Evolutionary conservation across 1,140 invertebrate genomes (phyloP).

Genomic region (Drosophila arizonae): DNA sequence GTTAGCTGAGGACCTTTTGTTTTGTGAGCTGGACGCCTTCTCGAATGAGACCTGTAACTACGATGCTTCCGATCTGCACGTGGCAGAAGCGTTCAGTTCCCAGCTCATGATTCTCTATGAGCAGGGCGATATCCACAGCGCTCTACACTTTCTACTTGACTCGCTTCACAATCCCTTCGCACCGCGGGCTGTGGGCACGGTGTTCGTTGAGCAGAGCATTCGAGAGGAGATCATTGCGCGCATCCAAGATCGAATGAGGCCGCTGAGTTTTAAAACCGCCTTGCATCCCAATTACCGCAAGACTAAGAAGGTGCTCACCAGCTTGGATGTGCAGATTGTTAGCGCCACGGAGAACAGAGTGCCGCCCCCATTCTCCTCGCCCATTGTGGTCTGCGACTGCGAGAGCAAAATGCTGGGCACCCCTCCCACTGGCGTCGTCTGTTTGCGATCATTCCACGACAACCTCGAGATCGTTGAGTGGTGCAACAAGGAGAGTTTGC

Average conservation of each 20-base stretch:
- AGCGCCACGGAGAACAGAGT: background rate
- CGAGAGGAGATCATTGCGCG: constrained; percentile 40
- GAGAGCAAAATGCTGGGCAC: constrained; percentile 39
- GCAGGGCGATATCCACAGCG: constrained; percentile 60
- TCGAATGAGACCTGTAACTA: background rate
- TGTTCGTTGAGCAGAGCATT: constrained; percentile 57
- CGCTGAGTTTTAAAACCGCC: background rate
- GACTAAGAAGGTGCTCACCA: background rate
- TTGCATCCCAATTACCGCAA: constrained; percentile 18
- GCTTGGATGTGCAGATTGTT: constrained; percentile 42
- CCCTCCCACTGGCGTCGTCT: constrained; percentile 40
- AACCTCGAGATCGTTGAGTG: constrained; percentile 49
- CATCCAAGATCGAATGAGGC: constrained; percentile 29
- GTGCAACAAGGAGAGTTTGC: constrained; percentile 31
- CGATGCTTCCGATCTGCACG: too few species aligned
- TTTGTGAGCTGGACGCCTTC: background rate
- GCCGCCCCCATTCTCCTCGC: background rate
- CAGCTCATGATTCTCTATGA: constrained; percentile 62
- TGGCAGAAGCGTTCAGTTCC: background rate
- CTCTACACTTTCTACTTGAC: constrained; percentile 49
- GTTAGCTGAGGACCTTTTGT: background rate
- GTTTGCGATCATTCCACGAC: constrained; percentile 54
- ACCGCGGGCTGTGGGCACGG: constrained; percentile 30
- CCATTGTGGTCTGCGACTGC: constrained; percentile 51
- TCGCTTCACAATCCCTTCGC: constrained; percentile 55